Base-by-base conservation (phyloP, 1,140 invertebrate species). In the Drosophila trapezifrons region DNA sequence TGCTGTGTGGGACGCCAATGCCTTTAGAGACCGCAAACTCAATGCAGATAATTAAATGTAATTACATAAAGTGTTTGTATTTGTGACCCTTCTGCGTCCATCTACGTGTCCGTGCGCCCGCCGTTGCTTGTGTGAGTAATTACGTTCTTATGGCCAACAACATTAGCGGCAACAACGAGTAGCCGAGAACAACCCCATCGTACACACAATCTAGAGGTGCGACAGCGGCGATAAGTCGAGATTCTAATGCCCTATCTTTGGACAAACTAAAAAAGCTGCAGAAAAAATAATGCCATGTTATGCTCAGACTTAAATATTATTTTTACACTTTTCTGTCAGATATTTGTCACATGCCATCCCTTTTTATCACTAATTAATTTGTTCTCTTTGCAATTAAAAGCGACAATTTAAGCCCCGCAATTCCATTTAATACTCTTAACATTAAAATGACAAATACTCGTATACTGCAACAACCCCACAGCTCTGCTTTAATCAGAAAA, bases 31-130 rank as follows among this genome's bases (percentile, higher is more conserved):
- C 79, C 83, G 49, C 83, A 89, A 87, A 77, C 76, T 89, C 72
- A 83, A 83, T 87, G 84, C 84, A 64, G 84, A 87, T 87, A 87
- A 87, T 87, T 87, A 87, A 87, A 87, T 79, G 76, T 87, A 87
- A 87, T 87, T 87, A 87, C 72, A 63, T 80, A 89, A 86, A 80
- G 78, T 76, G 71, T 69, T 83, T 71, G 64, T 79, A 59, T 47
- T 57, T 45, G 56, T 46, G 52, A 13, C 22, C 43, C 56, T 69
- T 49, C 27, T 66, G 46, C 35, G 45, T 55, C 37, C 57, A 29
- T 65, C 18, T 45, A 37, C 47, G 46, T 62, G 58, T 52, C 43
- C 25, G 54, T 76, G 54, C 20, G 15, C 25, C 51, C 29, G 20
- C 25, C 13, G 45, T 35, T 60, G 37, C 32, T 55, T 72, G 74